Percentiles rank a stretch among this genome's conserved stretches.
These are phyloP conservation scores for Anisognathus igniventris DNA, from an alignment of 2,797 vertebrate species.

Conservation along the genomic window DNA sequence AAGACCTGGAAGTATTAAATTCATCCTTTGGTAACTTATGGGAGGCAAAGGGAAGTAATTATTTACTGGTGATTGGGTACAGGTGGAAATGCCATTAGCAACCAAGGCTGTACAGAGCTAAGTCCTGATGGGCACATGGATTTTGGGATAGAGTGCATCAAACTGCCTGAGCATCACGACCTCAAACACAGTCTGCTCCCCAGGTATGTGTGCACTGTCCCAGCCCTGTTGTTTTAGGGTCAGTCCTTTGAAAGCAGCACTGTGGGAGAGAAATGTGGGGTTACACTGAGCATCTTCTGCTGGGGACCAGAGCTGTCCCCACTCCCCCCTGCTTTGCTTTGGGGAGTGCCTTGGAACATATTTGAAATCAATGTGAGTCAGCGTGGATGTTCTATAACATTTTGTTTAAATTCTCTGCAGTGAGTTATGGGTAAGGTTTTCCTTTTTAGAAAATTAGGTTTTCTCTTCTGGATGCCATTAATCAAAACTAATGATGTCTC, in stretches of 20 bases:
- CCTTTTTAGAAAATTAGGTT: slow-evolving; percentile 58
- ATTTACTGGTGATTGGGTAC: neutral
- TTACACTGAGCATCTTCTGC: neutral
- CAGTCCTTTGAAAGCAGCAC: neutral
- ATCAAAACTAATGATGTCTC: slow-evolving; percentile 45
- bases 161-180: neutral
- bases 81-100: neutral
- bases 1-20: slow-evolving; percentile 45
- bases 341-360: neutral
- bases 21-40: neutral
- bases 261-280: neutral
- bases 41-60: slow-evolving; percentile 8
- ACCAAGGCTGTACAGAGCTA: neutral
- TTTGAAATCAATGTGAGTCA: neutral
- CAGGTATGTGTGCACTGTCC: neutral
- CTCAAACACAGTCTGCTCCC: neutral
- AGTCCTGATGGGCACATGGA: neutral
- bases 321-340: neutral
- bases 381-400: neutral
- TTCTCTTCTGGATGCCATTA: slow-evolving; percentile 36
- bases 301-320: neutral
- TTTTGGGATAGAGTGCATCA: neutral
- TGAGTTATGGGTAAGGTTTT: slow-evolving; percentile 42
- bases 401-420: slow-evolving; percentile 49
- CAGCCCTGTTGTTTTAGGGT: accelerated